Evolutionary conservation across 2,888 invertebrate species (phyloP), one percentile per base, ranked within the genome.

Genomic region (Nowickia ferox): DNA sequence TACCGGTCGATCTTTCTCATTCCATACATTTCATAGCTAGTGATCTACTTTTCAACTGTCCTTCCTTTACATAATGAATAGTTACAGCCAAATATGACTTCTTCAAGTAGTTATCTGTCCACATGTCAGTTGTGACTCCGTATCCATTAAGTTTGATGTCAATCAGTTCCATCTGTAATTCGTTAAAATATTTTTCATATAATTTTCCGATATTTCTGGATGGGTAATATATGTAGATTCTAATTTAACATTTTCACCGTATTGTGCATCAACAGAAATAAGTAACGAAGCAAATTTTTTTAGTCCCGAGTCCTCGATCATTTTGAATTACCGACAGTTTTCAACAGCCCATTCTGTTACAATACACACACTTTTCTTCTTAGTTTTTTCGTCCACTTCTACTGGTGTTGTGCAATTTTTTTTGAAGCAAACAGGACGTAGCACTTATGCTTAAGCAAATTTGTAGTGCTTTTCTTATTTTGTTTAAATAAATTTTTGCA

Each of bases 51-150:
- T 84, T 80, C 48, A 87, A 63, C 68, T 78, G 66, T 17, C 83
- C 86, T 13, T 87, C 71, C 30, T 87, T 86, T 3, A 84, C 57
- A 46, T 87, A 87, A 63, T 87, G 86, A 9, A 85, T 82, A 48
- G 84, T 87, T 9, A 84, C 71, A 22, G 86, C 77, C 44, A 87
- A 42, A 65, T 87, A 84, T 13, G 83, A 55, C 61, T 59, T 85
- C 69, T 71, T 82, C 40, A 82, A 81, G 46, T 83, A 83, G 57
- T 74, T 82, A 17, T 79, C 84, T 11, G 82, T 84, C 84, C 82
- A 87, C 55, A 84, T 38, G 19, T 79, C 85, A 9, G 87, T 82
- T 0, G 87, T 81, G 4, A 86, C 19, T 9, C 78, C 81, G 55
- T 82, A 87, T 65, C 85, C 85, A 81, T 59, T 63, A 11, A 48